These are phyloP conservation scores for Sebastes schlegelii DNA, from an alignment of 2,113 vertebrate genomes.

Conservation along the genomic window DNA sequence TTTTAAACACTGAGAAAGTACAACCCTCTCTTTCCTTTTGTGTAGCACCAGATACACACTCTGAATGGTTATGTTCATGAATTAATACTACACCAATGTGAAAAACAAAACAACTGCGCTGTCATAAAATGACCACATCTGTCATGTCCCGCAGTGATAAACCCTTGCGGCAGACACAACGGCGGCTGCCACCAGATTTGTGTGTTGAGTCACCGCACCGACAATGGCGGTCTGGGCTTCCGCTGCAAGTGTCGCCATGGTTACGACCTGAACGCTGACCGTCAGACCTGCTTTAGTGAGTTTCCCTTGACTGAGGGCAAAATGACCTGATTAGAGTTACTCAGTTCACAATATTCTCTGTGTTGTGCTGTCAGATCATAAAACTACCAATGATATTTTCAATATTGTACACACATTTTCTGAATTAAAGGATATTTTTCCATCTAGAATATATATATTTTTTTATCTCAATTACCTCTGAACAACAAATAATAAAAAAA, in stretches of 20 bases:
- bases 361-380: neutral
- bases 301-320: neutral
- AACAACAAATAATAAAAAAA: neutral
- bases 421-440: neutral
- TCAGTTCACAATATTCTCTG: neutral
- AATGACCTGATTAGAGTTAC: neutral
- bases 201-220: constrained; percentile 76
- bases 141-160: constrained; percentile 67
- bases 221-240: constrained; percentile 80
- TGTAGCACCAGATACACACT: neutral
- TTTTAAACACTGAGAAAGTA: neutral
- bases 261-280: constrained; percentile 76
- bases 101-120: neutral
- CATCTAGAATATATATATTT: neutral
- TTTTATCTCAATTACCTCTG: neutral
- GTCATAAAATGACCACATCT: neutral
- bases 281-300: constrained; percentile 75
- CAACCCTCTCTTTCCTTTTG: neutral
- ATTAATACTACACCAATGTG: neutral
- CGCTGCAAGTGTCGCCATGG: constrained; percentile 82
- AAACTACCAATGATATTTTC: neutral
- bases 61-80: neutral
- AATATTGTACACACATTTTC: neutral
- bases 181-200: constrained; percentile 83
- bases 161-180: constrained; percentile 80